A percentile compares a stretch with the other conserved stretches of the same genome.
Evolutionary conservation across 2,113 vertebrate species (phyloP).

Genomic region (Anarrhichthys ocellatus): DNA sequence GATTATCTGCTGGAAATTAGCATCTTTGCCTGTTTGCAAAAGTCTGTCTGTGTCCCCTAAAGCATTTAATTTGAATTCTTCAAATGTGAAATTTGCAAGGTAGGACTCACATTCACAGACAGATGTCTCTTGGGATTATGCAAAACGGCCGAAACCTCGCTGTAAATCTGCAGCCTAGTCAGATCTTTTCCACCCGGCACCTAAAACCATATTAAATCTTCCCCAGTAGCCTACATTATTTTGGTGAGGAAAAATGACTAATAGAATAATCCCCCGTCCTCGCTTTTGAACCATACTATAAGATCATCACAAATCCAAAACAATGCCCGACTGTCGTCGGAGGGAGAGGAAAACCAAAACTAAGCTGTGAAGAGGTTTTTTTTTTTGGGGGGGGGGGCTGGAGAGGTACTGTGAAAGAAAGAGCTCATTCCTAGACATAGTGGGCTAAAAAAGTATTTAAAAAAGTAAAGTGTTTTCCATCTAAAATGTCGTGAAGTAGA

Average conservation of each 20-base stretch:
- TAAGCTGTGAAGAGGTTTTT: background rate
- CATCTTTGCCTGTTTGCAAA: conserved; percentile 42
- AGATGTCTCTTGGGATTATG: conserved; percentile 69
- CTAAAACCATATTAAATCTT: conserved; percentile 53
- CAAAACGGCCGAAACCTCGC: conserved; percentile 51
- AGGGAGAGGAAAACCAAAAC: conserved; percentile 10
- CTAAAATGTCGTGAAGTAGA: background rate
- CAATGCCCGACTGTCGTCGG: conserved; percentile 39
- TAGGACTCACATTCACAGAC: conserved; percentile 53
- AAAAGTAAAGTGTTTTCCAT: background rate
- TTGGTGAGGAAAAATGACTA: conserved; percentile 46
- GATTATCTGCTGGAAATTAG: conserved; percentile 45
- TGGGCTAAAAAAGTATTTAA: background rate
- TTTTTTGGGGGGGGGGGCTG: background rate
- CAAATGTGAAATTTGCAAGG: conserved; percentile 58
- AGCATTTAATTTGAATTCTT: conserved; percentile 54
- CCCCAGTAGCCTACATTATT: conserved; percentile 10
- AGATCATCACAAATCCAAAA: conserved; percentile 39
- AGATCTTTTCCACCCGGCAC: conserved; percentile 47
- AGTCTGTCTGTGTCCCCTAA: conserved; percentile 33
- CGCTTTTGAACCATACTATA: conserved; percentile 20
- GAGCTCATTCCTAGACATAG: conserved; percentile 5
- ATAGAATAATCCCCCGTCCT: conserved; percentile 58
- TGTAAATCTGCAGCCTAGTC: conserved; percentile 53
- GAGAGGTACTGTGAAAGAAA: conserved; percentile 19